Evolutionary conservation across 2,797 vertebrate genomes (phyloP).

Genomic region (Nannoperca obscura): DNA sequence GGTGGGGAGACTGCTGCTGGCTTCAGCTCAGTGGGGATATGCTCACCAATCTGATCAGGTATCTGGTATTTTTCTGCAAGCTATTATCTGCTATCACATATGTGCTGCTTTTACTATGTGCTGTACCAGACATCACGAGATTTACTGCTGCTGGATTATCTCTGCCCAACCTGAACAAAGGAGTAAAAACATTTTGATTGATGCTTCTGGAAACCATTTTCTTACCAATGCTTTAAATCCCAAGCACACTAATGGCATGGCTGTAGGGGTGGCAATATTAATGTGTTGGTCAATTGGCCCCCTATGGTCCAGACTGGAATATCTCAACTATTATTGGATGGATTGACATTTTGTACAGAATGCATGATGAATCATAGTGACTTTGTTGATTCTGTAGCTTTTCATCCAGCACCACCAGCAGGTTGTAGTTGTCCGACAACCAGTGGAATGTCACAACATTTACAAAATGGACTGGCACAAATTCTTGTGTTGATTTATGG

Average conservation of each 20-base stretch:
- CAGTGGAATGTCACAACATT: background rate
- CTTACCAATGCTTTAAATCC: background rate
- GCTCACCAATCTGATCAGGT: conserved; percentile 23
- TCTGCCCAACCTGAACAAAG: conserved; percentile 28
- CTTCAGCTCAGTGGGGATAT: conserved; percentile 7
- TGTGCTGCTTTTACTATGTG: conserved; percentile 25
- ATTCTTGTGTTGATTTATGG: background rate
- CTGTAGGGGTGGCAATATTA: too few relatives aligned
- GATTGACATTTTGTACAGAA: background rate
- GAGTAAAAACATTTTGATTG: conserved; percentile 8
- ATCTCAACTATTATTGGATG: background rate
- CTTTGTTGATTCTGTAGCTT: background rate
- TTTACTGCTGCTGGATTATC: conserved; percentile 31
- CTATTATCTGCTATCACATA: conserved; percentile 17
- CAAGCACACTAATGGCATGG: background rate
- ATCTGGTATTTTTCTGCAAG: conserved; percentile 18
- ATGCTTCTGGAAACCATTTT: conserved; percentile 14
- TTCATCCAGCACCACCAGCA: background rate
- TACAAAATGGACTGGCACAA: background rate
- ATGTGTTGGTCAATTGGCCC: background rate
- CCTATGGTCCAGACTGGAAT: background rate
- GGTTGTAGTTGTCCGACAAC: background rate
- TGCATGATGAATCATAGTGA: background rate
- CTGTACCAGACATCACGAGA: conserved; percentile 39
- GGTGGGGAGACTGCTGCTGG: conserved; percentile 33